phyloP scores from a whole-genome alignment of 1,140 invertebrate species.

The Pseudoatta argentina region DNA sequence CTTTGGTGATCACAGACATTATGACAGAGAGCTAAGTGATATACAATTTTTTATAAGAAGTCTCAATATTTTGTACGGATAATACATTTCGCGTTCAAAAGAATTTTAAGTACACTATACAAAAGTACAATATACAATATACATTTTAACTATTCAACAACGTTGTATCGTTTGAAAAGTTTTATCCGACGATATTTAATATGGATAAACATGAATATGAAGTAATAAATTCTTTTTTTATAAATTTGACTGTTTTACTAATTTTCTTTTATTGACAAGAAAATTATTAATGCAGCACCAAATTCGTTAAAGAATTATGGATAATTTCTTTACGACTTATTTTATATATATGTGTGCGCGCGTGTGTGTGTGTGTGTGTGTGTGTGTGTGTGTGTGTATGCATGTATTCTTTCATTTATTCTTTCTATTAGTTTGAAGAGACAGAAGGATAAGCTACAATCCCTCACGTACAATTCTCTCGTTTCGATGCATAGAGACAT shows the following conservation, averaged over 20 bases:
- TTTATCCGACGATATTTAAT: neutral
- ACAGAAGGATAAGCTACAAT: neutral
- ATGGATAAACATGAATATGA: neutral
- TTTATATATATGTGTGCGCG: too few species aligned
- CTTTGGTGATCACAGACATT: too few species aligned
- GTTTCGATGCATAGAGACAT: neutral
- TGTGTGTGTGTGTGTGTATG: too few species aligned
- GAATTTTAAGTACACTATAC: neutral
- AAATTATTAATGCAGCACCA: neutral
- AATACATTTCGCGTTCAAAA: neutral
- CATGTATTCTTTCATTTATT: neutral
- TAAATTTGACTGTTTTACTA: neutral
- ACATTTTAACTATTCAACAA: neutral
- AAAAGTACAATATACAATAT: neutral
- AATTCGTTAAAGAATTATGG: neutral
- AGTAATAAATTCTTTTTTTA: neutral
- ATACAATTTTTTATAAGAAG: neutral
- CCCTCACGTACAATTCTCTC: neutral
- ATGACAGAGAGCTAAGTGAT: neutral
- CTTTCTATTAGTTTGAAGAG: neutral
- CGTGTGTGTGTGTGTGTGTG: too few species aligned
- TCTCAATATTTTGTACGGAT: neutral
- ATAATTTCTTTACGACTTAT: neutral
- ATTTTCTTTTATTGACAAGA: neutral
- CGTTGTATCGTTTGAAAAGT: neutral